These are phyloP conservation scores for Hippocampus kuda DNA, from an alignment of 2,797 vertebrate species.

Conservation along the genomic window DNA sequence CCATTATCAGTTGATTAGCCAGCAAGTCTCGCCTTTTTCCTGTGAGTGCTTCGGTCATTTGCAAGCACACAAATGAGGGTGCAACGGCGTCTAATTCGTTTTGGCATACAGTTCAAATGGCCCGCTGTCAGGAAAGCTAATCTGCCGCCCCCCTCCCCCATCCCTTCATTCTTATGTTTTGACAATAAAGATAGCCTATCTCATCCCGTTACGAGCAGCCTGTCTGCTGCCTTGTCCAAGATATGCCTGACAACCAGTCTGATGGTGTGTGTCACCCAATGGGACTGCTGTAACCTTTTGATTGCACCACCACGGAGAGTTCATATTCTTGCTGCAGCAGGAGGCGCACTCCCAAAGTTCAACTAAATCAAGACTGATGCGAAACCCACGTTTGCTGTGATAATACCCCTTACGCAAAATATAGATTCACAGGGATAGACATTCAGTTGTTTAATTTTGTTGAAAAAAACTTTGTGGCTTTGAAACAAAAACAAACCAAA, in stretches of 20 bases:
- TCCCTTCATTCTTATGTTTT: slow-evolving; percentile 73
- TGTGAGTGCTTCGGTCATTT: slow-evolving; percentile 57
- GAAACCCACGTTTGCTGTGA: too few species aligned
- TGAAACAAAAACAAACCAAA: too few species aligned
- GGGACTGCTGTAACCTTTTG: slow-evolving; percentile 44
- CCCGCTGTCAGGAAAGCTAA: slow-evolving; percentile 68
- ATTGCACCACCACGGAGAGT: slow-evolving; percentile 30
- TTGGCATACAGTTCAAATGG: slow-evolving; percentile 72
- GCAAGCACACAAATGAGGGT: slow-evolving; percentile 52
- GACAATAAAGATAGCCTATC: slow-evolving; percentile 78
- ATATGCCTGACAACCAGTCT: slow-evolving; percentile 49
- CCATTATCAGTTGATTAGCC: slow-evolving; percentile 75
- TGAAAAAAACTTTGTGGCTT: too few species aligned
- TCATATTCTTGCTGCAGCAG: slow-evolving; percentile 27
- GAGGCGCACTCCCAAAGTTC: slow-evolving; percentile 2
- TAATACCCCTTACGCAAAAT: too few species aligned
- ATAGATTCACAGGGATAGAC: too few species aligned
- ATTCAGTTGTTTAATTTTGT: too few species aligned
- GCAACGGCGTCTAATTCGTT: slow-evolving; percentile 70
- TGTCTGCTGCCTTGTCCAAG: slow-evolving; percentile 58
- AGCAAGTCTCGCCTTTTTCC: slow-evolving; percentile 74
- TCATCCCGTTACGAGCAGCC: slow-evolving; percentile 62
- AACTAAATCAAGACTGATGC: slow-evolving; percentile 4
- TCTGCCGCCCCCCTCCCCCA: slow-evolving; percentile 54
- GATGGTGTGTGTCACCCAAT: slow-evolving; percentile 36